Conservation (phyloP, 1,140 invertebrate species). For the Capitella teleta region DNA sequence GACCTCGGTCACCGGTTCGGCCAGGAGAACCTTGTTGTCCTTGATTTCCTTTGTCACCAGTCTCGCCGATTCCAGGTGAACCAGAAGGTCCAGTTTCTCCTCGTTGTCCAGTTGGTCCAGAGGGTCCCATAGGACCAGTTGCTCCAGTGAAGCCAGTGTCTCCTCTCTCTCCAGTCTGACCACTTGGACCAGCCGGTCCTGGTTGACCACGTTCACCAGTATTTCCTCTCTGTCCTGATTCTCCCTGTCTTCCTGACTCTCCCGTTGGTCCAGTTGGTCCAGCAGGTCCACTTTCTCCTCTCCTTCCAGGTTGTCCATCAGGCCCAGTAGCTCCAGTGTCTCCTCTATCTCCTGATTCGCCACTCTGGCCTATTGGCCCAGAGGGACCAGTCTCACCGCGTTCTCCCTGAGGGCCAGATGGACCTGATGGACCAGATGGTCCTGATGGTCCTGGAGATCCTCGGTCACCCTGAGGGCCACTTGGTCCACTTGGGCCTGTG, state of each 20-base stretch:
- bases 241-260: slow-evolving; percentile 5
- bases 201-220: slow-evolving; percentile 35
- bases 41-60: too few relatives aligned
- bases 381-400: slow-evolving; percentile 7
- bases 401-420: slow-evolving; percentile 43
- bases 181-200: slow-evolving; percentile 55
- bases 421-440: slow-evolving; percentile 53
- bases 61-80: slow-evolving; percentile 55
- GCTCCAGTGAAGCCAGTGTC: slow-evolving; percentile 6
- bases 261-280: slow-evolving; percentile 11
- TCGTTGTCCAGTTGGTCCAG: slow-evolving; percentile 5
- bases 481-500: slow-evolving; percentile 21
- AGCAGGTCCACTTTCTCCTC: slow-evolving; percentile 4
- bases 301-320: slow-evolving; percentile 7
- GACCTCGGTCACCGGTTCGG: slow-evolving; percentile 38
- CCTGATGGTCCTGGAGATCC: slow-evolving; percentile 56
- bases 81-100: slow-evolving; percentile 46
- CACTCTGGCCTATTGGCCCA: slow-evolving; percentile 7
- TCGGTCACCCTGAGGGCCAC: too few relatives aligned
- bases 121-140: slow-evolving; percentile 4
- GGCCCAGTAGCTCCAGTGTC: slow-evolving; percentile 8
- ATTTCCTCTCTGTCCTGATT: slow-evolving; percentile 7
- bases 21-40: slow-evolving; percentile 43
- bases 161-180: slow-evolving; percentile 43
- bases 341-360: slow-evolving; percentile 8